Conservation (phyloP, 2,888 invertebrate species). For the Tetragnatha montana region DNA sequence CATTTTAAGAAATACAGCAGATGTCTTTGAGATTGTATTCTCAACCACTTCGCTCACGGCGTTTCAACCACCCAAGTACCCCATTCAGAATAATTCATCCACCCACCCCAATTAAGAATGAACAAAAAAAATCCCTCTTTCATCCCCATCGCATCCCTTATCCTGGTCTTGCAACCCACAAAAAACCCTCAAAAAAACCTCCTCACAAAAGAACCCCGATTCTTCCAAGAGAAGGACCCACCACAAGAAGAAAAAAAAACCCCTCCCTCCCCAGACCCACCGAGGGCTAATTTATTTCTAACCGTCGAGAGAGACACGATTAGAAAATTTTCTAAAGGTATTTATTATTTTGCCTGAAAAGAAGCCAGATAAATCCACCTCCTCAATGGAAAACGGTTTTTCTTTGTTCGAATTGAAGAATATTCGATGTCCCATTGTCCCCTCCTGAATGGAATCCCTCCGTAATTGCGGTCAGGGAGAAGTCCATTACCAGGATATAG, state of each 20-base stretch:
- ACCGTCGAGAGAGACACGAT: constrained; percentile 34
- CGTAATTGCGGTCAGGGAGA: constrained; percentile 48
- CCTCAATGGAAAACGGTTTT: constrained; percentile 37
- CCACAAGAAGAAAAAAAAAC: constrained; percentile 9
- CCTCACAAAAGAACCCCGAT: background rate
- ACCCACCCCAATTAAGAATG: too few species aligned
- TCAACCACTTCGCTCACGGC: too few species aligned
- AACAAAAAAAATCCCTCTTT: background rate
- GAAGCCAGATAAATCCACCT: constrained; percentile 29
- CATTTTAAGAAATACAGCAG: too few species aligned
- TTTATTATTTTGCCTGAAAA: constrained; percentile 53
- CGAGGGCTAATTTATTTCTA: constrained; percentile 54
- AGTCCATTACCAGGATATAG: background rate
- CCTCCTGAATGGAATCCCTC: constrained; percentile 38
- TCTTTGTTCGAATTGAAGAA: constrained; percentile 39
- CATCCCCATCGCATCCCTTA: background rate
- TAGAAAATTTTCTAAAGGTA: constrained; percentile 54
- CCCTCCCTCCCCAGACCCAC: too few species aligned
- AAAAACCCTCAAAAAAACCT: background rate
- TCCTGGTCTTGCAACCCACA: background rate
- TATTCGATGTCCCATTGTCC: constrained; percentile 46
- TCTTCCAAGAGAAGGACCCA: background rate
- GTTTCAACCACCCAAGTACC: too few species aligned
- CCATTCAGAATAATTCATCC: too few species aligned
- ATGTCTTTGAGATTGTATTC: too few species aligned